A percentile compares a stretch with the other conserved stretches of the same genome.
These are phyloP conservation scores for Oreochromis niloticus DNA, from an alignment of 2,113 vertebrate species.

Conservation along the genomic window DNA sequence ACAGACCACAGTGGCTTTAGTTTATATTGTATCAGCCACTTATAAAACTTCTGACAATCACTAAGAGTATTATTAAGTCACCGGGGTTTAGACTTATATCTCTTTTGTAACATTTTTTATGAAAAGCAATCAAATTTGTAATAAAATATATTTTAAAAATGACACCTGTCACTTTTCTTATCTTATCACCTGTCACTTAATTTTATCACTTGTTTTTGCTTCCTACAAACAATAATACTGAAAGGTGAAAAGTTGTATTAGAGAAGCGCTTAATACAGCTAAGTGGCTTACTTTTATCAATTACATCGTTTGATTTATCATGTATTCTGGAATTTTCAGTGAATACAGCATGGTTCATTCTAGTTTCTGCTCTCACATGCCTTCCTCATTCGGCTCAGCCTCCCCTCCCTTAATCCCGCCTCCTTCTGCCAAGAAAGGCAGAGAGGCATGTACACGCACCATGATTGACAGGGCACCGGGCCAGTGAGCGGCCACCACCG, in stretches of 20 bases:
- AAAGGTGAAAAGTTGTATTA: not conserved
- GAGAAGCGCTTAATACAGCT: not conserved
- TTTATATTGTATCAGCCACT: not conserved
- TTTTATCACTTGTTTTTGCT: not conserved
- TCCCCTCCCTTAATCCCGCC: not conserved
- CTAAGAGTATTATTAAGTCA: slow-evolving; percentile 24
- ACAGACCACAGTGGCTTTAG: not conserved
- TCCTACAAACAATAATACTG: not conserved
- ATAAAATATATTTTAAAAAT: slow-evolving; percentile 40
- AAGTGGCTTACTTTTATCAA: not conserved
- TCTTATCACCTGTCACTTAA: no score
- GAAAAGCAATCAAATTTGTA: slow-evolving; percentile 56
- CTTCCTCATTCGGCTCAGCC: not conserved
- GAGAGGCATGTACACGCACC: not conserved
- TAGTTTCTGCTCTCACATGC: not conserved
- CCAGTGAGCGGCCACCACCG: not conserved
- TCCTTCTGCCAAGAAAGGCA: not conserved
- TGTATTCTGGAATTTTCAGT: slow-evolving; percentile 30
- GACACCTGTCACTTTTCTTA: not conserved
- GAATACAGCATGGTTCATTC: not conserved
- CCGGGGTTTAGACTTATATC: not conserved
- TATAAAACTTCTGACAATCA: not conserved
- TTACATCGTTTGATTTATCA: not conserved
- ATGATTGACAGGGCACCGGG: slow-evolving; percentile 24
- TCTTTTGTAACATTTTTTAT: slow-evolving; percentile 59